These are phyloP conservation scores for Bradypodion ventrale DNA, from an alignment of 2,797 vertebrate genomes.

Conservation along the genomic window DNA sequence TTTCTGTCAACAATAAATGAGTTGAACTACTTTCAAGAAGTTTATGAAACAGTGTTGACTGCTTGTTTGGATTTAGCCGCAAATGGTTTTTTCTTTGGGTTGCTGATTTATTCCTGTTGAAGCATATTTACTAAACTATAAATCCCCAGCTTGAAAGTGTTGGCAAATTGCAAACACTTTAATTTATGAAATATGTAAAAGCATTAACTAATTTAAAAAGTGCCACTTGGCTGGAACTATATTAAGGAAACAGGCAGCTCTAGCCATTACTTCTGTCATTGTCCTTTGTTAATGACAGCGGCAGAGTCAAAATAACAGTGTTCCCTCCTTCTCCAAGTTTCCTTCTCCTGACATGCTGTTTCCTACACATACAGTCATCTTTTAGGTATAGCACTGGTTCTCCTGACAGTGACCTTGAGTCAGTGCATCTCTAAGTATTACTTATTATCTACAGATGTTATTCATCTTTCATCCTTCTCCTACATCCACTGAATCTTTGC, in stretches of 20 bases:
- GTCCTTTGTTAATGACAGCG: neutral
- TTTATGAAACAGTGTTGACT: too few relatives aligned
- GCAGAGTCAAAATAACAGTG: neutral
- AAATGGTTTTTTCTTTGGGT: too few relatives aligned
- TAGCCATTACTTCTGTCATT: too few relatives aligned
- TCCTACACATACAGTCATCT: neutral
- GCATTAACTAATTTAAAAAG: neutral
- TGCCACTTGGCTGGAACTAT: neutral
- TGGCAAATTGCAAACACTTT: neutral
- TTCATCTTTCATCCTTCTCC: neutral
- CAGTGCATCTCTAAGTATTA: neutral
- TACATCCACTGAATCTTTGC: neutral
- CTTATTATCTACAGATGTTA: neutral
- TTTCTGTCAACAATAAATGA: too few relatives aligned
- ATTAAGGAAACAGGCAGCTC: neutral
- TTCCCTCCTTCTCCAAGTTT: neutral
- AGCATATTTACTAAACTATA: neutral
- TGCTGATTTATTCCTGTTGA: neutral
- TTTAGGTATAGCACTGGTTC: neutral
- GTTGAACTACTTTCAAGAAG: too few relatives aligned
- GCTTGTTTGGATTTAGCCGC: too few relatives aligned
- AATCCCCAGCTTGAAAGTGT: neutral
- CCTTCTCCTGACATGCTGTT: neutral
- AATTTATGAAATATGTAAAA: neutral
- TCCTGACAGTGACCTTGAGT: neutral